Evolutionary conservation across 2,888 invertebrate genomes (phyloP).

Genomic region (Epistrophe eligans): DNA sequence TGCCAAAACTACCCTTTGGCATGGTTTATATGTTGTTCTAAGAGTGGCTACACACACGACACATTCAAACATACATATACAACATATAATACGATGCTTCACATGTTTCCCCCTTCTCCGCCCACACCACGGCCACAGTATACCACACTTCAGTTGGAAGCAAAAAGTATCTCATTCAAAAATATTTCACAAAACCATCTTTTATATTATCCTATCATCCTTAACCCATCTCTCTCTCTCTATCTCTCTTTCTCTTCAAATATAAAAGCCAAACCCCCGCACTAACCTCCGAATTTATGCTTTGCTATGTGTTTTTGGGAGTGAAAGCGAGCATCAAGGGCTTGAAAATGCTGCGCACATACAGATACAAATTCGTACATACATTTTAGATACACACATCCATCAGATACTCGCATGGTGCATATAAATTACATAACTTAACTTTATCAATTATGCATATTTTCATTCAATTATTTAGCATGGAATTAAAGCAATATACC

Average conservation of each 20-base stretch:
- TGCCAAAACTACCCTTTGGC: slow-evolving; percentile 43
- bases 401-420: slow-evolving; percentile 50
- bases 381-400: slow-evolving; percentile 9
- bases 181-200: slow-evolving; percentile 57
- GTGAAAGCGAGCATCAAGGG: background rate
- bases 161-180: slow-evolving; percentile 51
- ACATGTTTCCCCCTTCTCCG: background rate
- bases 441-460: slow-evolving; percentile 77
- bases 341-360: slow-evolving; percentile 18
- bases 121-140: background rate
- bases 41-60: slow-evolving; percentile 52
- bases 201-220: slow-evolving; percentile 37
- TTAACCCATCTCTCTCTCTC: background rate
- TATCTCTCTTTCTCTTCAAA: no score
- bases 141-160: slow-evolving; percentile 14
- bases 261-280: slow-evolving; percentile 9
- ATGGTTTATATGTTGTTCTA: slow-evolving; percentile 49
- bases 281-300: background rate
- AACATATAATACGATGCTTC: no score
- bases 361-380: slow-evolving; percentile 9
- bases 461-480: slow-evolving; percentile 77
- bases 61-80: slow-evolving; percentile 21
- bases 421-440: slow-evolving; percentile 76
- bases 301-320: slow-evolving; percentile 23
- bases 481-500: slow-evolving; percentile 75